These are phyloP conservation scores for Strix uralensis DNA, from an alignment of 2,113 vertebrate genomes.

Conservation along the genomic window DNA sequence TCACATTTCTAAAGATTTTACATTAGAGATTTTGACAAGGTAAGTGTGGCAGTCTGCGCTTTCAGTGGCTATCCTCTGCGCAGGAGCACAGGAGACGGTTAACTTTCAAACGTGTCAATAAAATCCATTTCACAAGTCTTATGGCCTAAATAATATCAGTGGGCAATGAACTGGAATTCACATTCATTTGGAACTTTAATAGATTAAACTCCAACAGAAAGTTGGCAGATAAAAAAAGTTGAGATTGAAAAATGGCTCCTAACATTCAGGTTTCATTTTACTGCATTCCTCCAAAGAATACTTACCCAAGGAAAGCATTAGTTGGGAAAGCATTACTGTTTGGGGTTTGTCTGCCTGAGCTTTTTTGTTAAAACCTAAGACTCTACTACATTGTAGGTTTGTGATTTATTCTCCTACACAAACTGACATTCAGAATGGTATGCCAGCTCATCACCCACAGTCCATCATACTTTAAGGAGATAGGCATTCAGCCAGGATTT, in stretches of 20 bases:
- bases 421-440: background rate
- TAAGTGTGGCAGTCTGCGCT: background rate
- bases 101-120: background rate
- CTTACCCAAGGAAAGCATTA: background rate
- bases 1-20: background rate
- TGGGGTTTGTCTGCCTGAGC: background rate
- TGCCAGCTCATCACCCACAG: background rate
- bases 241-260: background rate
- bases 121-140: background rate
- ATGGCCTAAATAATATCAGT: background rate
- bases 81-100: background rate
- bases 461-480: background rate
- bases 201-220: slow-evolving; percentile 6
- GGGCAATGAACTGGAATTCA: slow-evolving; percentile 52
- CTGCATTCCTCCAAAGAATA: background rate
- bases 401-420: background rate
- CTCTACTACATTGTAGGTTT: background rate
- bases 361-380: background rate
- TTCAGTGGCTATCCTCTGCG: background rate
- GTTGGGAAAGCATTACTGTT: background rate
- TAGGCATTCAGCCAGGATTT: background rate
- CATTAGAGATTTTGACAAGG: background rate
- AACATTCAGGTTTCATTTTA: background rate
- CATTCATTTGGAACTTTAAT: background rate
- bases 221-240: background rate